Evolutionary conservation across 2,888 invertebrate species (phyloP).

Genomic region (Spialia ferax): DNA sequence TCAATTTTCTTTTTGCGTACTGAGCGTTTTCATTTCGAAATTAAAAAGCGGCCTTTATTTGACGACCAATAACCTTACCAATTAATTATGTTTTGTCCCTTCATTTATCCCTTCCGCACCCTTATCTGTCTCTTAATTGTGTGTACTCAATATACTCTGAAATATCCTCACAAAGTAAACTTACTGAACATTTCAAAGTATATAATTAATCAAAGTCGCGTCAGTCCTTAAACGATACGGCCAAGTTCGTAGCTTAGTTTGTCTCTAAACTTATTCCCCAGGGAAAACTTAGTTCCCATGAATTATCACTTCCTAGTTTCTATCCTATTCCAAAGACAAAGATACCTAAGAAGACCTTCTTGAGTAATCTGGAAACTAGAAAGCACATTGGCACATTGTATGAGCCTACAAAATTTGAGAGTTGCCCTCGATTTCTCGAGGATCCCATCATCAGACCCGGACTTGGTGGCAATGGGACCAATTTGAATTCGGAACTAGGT

Average conservation of each 20-base stretch:
- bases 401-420: too few species aligned
- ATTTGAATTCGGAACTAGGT: too few species aligned
- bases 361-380: too few species aligned
- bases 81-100: constrained; percentile 1
- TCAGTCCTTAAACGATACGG: constrained; percentile 29
- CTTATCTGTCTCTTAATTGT: constrained; percentile 20
- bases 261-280: constrained; percentile 23
- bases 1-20: too few species aligned
- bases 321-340: too few species aligned
- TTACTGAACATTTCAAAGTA: constrained; percentile 21
- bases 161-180: constrained; percentile 22
- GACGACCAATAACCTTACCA: too few species aligned
- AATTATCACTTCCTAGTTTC: constrained; percentile 17
- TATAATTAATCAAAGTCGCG: constrained; percentile 18
- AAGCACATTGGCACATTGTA: too few species aligned
- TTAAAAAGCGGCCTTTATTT: background rate
- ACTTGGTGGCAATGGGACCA: too few species aligned
- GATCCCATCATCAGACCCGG: too few species aligned
- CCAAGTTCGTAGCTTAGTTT: constrained; percentile 19
- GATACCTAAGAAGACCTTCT: too few species aligned
- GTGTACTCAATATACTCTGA: constrained; percentile 13
- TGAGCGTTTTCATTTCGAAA: too few species aligned
- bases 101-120: background rate
- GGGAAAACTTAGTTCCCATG: constrained; percentile 20
- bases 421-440: too few species aligned